Conservation (phyloP, 2,113 vertebrate species). For the Crotophaga sulcirostris region DNA sequence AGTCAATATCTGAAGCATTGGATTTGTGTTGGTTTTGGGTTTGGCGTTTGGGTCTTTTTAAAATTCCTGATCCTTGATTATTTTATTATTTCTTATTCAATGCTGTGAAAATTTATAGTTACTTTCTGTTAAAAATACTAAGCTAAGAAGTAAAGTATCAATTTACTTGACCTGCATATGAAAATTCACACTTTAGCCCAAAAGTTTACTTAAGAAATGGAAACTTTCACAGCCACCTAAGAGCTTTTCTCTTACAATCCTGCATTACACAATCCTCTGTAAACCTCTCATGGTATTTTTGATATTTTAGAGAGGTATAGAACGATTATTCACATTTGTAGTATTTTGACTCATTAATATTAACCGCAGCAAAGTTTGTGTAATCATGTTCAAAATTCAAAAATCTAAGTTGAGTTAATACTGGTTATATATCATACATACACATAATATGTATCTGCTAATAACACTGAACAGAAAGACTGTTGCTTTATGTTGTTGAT, state of each 20-base stretch:
- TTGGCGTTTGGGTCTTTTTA: background rate
- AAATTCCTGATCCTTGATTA: background rate
- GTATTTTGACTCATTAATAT: background rate
- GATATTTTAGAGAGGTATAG: background rate
- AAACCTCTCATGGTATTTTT: background rate
- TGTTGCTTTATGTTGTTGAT: fast-evolving
- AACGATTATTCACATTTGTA: background rate
- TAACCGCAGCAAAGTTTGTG: background rate
- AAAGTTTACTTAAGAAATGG: background rate
- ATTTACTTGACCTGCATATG: background rate
- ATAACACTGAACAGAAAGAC: background rate
- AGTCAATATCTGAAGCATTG: background rate
- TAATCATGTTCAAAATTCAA: background rate
- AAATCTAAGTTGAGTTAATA: background rate
- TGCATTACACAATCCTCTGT: background rate
- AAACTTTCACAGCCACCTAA: background rate
- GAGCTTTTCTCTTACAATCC: background rate
- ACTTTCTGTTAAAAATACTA: background rate
- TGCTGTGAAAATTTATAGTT: background rate
- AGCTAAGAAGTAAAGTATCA: background rate
- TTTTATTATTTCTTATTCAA: background rate
- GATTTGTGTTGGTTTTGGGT: background rate
- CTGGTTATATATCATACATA: background rate
- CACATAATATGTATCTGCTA: background rate
- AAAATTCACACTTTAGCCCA: background rate